These are phyloP conservation scores for Rhadinocentrus ornatus DNA, from an alignment of 2,797 vertebrate species.

Conservation along the genomic window DNA sequence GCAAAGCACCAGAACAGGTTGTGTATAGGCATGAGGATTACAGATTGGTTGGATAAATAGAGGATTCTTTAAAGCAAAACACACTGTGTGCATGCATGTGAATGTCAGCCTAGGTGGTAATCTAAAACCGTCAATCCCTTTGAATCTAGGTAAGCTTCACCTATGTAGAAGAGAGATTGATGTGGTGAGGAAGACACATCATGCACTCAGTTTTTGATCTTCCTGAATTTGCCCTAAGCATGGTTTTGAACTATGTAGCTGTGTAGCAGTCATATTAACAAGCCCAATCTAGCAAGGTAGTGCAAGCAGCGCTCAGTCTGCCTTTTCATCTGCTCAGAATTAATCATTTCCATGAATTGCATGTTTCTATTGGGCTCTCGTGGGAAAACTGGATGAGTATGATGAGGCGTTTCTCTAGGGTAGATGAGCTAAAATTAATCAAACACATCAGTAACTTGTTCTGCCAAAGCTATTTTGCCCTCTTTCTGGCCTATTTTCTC, in stretches of 20 bases:
- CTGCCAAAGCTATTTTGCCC: constrained; percentile 47
- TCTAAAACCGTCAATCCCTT: constrained; percentile 71
- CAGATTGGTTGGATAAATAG: constrained; percentile 75
- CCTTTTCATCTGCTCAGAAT: constrained; percentile 56
- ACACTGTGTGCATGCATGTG: constrained; percentile 31
- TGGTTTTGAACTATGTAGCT: constrained; percentile 56
- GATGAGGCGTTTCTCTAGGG: constrained; percentile 56
- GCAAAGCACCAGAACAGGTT: constrained; percentile 59
- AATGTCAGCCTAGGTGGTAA: constrained; percentile 76
- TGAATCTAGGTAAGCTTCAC: constrained; percentile 62
- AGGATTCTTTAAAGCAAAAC: constrained; percentile 69
- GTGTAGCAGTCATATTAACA: constrained; percentile 63
- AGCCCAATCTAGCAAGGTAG: constrained; percentile 43
- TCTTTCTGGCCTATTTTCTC: constrained; percentile 41
- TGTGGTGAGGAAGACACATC: constrained; percentile 62
- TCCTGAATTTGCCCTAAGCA: constrained; percentile 65
- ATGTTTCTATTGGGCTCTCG: constrained; percentile 69
- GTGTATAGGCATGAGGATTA: constrained; percentile 71
- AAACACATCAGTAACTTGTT: constrained; percentile 62
- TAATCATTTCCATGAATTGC: constrained; percentile 73
- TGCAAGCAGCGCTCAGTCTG: constrained; percentile 52
- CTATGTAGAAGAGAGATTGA: constrained; percentile 68
- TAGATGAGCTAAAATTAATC: constrained; percentile 71
- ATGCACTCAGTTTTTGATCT: constrained; percentile 67
- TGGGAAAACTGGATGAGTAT: constrained; percentile 51